Conservation (phyloP, 2,113 vertebrate genomes). For the Megatriorchis doriae region DNA sequence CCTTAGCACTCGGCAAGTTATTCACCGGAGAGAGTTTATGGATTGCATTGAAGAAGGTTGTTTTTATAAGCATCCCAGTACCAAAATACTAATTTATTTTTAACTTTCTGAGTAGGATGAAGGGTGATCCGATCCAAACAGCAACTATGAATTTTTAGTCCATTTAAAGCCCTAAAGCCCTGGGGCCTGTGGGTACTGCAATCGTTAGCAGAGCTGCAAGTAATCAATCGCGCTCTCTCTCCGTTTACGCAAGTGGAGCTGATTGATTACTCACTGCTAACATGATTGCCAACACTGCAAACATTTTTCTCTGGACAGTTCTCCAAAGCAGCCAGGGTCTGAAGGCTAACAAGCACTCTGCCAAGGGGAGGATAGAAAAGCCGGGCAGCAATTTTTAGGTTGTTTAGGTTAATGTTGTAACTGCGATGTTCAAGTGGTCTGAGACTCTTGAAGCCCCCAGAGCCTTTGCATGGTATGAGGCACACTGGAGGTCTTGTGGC, state of each 20-base stretch:
- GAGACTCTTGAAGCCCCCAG: background rate
- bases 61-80: background rate
- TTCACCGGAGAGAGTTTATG: background rate
- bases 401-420: background rate
- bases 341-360: background rate
- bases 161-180: background rate
- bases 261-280: slow-evolving; percentile 38
- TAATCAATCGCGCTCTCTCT: background rate
- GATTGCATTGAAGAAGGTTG: background rate
- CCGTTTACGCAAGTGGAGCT: background rate
- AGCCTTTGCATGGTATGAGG: background rate
- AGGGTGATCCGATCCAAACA: background rate
- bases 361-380: background rate
- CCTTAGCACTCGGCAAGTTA: background rate
- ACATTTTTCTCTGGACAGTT: background rate
- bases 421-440: background rate
- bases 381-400: background rate
- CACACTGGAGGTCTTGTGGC: rapidly evolving
- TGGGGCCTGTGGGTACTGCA: background rate
- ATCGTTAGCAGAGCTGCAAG: background rate
- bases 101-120: background rate
- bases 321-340: background rate
- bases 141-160: background rate
- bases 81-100: background rate
- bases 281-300: background rate